A percentile compares a stretch with the other conserved stretches of the same genome.
Evolutionary conservation across 1,140 invertebrate genomes (phyloP).

Genomic region (Pogonus chalceus): DNA sequence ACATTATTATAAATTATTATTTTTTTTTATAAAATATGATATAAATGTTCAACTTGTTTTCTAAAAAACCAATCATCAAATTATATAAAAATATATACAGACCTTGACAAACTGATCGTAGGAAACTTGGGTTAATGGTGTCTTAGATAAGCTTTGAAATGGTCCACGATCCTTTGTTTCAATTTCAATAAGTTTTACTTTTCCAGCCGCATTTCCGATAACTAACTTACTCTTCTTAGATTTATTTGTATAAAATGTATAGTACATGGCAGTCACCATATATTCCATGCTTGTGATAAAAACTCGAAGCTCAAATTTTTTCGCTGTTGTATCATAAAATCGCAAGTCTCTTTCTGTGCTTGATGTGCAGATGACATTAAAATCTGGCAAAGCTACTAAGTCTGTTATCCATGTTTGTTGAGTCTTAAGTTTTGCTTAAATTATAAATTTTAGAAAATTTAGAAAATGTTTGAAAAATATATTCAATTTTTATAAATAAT

Average conservation of each 20-base stretch:
- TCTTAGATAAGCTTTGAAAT: conserved; percentile 49
- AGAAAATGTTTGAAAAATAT: neutral
- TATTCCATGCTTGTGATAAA: conserved; percentile 45
- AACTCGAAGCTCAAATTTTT: conserved; percentile 54
- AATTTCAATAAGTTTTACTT: conserved; percentile 50
- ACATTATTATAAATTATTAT: too few relatives aligned
- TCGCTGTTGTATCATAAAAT: conserved; percentile 60
- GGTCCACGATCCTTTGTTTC: conserved; percentile 46
- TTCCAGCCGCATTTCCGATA: conserved; percentile 55
- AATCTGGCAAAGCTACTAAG: conserved; percentile 54
- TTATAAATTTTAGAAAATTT: neutral
- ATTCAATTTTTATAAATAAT: neutral
- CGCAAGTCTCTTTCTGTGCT: conserved; percentile 56
- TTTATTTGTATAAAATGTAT: conserved; percentile 45
- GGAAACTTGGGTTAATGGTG: conserved; percentile 43
- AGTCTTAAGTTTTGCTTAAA: conserved; percentile 31
- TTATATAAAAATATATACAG: conserved; percentile 5
- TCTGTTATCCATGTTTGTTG: conserved; percentile 52
- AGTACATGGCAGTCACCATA: conserved; percentile 48
- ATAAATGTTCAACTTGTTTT: too few relatives aligned
- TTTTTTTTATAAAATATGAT: too few relatives aligned
- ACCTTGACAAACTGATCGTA: conserved; percentile 46
- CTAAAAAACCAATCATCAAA: neutral
- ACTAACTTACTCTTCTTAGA: conserved; percentile 48
- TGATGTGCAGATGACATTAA: conserved; percentile 55